A percentile compares a stretch with the other conserved stretches of the same genome.
Evolutionary conservation across 2,113 vertebrate species (phyloP).

Genomic region (Caloenas nicobarica): DNA sequence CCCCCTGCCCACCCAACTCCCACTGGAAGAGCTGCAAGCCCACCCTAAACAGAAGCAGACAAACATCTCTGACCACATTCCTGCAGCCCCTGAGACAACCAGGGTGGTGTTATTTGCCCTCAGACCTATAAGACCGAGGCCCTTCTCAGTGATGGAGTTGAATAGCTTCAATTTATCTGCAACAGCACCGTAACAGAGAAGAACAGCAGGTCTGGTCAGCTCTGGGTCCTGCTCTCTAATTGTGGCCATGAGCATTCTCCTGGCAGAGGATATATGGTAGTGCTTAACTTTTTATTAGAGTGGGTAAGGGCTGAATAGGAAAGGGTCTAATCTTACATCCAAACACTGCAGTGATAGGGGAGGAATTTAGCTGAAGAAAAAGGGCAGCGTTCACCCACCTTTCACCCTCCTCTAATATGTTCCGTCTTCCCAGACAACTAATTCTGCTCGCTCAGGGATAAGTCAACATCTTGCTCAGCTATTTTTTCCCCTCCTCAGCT

Average conservation of each 20-base stretch:
- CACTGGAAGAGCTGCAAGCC: neutral
- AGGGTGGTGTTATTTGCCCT: neutral
- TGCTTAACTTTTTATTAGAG: neutral
- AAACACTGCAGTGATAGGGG: neutral
- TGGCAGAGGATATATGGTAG: neutral
- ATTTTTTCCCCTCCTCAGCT: slow-evolving; percentile 9
- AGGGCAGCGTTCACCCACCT: neutral
- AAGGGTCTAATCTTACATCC: neutral
- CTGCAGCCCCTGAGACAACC: neutral
- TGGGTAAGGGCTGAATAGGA: neutral
- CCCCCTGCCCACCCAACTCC: neutral
- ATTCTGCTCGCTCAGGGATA: slow-evolving; percentile 12
- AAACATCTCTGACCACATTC: neutral
- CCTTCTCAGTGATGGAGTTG: neutral
- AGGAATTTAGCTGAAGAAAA: neutral
- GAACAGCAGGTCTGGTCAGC: neutral
- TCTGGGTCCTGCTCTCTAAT: neutral
- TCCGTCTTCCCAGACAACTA: slow-evolving; percentile 27
- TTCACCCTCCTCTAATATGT: neutral
- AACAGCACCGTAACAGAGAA: neutral
- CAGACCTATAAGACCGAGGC: neutral
- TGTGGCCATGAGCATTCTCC: neutral
- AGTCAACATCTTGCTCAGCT: slow-evolving; percentile 18
- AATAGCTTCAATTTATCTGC: neutral
- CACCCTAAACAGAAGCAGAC: neutral